Percentiles rank a stretch among this genome's conserved stretches.
Conservation (phyloP, 2,797 vertebrate genomes). For the Acrossocheilus fasciatus region DNA sequence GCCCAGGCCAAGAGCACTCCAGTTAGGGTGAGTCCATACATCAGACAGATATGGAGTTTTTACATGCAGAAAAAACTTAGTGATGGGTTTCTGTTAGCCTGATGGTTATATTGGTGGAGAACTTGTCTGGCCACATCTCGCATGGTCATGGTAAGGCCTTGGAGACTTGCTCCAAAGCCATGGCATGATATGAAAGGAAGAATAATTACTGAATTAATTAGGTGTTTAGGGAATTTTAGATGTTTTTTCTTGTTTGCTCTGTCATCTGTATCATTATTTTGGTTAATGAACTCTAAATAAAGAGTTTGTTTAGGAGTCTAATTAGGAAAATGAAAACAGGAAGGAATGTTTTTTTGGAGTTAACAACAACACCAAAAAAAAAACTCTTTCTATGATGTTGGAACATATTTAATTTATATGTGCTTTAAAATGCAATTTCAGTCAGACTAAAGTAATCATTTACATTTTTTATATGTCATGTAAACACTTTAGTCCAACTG, state of each 20-base stretch:
- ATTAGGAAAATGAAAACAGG: neutral
- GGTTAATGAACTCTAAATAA: conserved; percentile 7
- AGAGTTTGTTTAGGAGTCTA: conserved; percentile 12
- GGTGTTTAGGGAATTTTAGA: conserved; percentile 19
- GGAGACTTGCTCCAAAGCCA: neutral
- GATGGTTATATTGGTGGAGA: neutral
- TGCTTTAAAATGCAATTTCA: neutral
- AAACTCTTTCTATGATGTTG: neutral
- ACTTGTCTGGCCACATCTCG: neutral
- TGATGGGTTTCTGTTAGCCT: neutral
- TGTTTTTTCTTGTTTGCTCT: neutral
- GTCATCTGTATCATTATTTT: conserved; percentile 16
- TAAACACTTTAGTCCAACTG: neutral
- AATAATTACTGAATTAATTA: conserved; percentile 9
- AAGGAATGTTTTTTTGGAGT: neutral
- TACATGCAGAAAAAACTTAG: neutral
- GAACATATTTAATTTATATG: neutral
- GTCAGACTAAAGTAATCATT: neutral
- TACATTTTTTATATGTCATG: neutral
- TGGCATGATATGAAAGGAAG: neutral
- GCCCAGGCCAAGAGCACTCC: conserved; percentile 91
- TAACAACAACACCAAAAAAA: neutral
- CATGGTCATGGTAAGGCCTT: conserved; percentile 11
- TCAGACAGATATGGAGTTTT: neutral
- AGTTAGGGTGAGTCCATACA: conserved; percentile 83